Conservation (phyloP, 2,888 invertebrate species). For the Bembecia ichneumoniformis region DNA sequence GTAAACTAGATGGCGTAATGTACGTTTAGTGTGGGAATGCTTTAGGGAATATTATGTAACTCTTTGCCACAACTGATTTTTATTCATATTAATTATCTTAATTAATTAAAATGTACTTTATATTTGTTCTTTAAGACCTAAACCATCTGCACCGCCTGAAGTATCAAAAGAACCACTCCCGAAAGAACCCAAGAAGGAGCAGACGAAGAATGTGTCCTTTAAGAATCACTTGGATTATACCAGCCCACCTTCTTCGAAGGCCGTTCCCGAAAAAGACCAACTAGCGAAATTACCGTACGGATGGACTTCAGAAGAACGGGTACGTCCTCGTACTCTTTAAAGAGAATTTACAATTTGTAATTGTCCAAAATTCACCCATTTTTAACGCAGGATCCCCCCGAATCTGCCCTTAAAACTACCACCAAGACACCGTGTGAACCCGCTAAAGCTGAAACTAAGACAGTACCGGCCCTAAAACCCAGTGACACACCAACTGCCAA, state of each 20-base stretch:
- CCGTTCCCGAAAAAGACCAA: constrained; percentile 64
- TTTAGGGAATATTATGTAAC: too few species aligned
- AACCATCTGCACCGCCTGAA: constrained; percentile 51
- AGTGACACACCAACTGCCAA: constrained; percentile 43
- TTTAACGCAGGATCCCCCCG: constrained; percentile 35
- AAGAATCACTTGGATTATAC: constrained; percentile 67
- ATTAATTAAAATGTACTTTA: too few species aligned
- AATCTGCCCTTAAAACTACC: constrained; percentile 31
- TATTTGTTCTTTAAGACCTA: constrained; percentile 29
- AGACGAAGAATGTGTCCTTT: constrained; percentile 66
- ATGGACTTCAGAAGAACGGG: constrained; percentile 47
- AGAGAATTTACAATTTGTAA: too few species aligned
- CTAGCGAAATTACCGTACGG: constrained; percentile 65
- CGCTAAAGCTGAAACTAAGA: constrained; percentile 49
- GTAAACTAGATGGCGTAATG: too few species aligned
- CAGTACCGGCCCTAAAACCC: constrained; percentile 43
- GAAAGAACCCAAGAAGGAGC: constrained; percentile 58
- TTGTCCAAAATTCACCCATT: too few species aligned
- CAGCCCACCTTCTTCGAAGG: constrained; percentile 52
- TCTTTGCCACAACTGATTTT: too few species aligned
- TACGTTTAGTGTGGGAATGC: too few species aligned
- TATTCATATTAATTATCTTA: too few species aligned
- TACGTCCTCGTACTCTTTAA: background rate
- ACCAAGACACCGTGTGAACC: constrained; percentile 33
- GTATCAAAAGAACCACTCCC: constrained; percentile 45